Conservation (phyloP, 2,113 vertebrate genomes). For the Ranitomeya variabilis region DNA sequence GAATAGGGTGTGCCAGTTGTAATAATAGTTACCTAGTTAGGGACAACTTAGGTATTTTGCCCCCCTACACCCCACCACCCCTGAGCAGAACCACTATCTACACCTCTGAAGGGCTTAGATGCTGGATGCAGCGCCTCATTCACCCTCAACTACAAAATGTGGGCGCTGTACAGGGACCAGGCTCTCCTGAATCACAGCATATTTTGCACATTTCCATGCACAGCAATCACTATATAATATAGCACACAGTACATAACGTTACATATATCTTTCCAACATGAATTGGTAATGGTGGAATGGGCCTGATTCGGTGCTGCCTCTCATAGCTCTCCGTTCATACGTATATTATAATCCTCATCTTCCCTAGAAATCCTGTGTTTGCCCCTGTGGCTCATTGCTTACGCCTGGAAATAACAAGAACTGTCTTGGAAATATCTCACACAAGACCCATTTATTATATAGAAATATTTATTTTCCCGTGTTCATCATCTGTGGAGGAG, state of each 20-base stretch:
- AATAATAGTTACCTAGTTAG: no score
- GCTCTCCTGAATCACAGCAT: background rate
- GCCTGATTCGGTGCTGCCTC: background rate
- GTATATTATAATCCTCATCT: background rate
- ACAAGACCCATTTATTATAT: constrained; percentile 30
- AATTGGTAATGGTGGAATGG: background rate
- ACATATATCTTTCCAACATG: background rate
- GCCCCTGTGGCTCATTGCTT: background rate
- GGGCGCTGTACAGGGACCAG: background rate
- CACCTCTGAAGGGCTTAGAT: background rate
- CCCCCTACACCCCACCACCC: no score
- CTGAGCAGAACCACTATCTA: no score
- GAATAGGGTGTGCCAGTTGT: no score
- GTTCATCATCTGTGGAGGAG: background rate
- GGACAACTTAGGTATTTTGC: no score
- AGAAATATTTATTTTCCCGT: constrained; percentile 15
- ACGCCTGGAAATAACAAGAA: background rate
- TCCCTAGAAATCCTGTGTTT: background rate
- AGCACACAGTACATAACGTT: background rate
- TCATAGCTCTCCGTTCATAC: background rate
- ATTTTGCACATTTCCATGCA: background rate
- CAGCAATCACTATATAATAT: background rate
- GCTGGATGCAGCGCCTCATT: background rate
- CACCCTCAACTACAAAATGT: background rate
- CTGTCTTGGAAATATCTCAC: background rate